Evolutionary conservation across 1,140 invertebrate genomes (phyloP).

Genomic region (Pseudomyrmex gracilis): DNA sequence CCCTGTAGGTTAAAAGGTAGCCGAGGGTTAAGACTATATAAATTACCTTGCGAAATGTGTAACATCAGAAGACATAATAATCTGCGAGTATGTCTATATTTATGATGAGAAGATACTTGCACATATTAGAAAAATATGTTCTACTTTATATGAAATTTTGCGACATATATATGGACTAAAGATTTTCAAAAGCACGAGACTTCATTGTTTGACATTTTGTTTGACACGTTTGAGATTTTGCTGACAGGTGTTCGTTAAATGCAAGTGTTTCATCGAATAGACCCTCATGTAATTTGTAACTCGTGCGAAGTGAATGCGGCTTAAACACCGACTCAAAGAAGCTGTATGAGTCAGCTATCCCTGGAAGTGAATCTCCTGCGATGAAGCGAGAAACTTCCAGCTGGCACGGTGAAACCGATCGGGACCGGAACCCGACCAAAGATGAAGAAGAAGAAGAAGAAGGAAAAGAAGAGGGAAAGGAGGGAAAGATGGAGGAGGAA

Average conservation of each 20-base stretch:
- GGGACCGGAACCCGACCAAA: constrained; percentile 18
- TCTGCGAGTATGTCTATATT: not conserved
- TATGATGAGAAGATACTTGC: constrained; percentile 5
- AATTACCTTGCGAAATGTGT: too few relatives aligned
- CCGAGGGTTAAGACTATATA: too few relatives aligned
- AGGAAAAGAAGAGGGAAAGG: constrained; percentile 3
- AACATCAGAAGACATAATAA: not conserved
- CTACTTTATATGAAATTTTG: not conserved
- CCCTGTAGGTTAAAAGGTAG: too few relatives aligned
- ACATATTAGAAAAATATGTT: not conserved
- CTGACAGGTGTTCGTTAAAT: constrained; percentile 56
- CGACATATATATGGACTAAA: constrained; percentile 34
- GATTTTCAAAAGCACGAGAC: constrained; percentile 34
- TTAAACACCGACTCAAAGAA: constrained; percentile 42
- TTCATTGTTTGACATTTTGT: constrained; percentile 36
- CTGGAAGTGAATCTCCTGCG: constrained; percentile 65
- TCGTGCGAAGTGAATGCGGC: constrained; percentile 55
- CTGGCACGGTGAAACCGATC: constrained; percentile 58
- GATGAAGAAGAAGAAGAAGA: constrained; percentile 54
- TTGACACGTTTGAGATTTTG: too few relatives aligned
- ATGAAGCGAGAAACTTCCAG: constrained; percentile 43
- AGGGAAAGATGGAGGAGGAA: not conserved
- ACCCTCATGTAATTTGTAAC: constrained; percentile 60
- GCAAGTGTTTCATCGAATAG: constrained; percentile 37
- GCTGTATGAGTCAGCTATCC: constrained; percentile 37